Evolutionary conservation across 2,113 vertebrate genomes (phyloP).

Genomic region (Istiophorus platypterus): DNA sequence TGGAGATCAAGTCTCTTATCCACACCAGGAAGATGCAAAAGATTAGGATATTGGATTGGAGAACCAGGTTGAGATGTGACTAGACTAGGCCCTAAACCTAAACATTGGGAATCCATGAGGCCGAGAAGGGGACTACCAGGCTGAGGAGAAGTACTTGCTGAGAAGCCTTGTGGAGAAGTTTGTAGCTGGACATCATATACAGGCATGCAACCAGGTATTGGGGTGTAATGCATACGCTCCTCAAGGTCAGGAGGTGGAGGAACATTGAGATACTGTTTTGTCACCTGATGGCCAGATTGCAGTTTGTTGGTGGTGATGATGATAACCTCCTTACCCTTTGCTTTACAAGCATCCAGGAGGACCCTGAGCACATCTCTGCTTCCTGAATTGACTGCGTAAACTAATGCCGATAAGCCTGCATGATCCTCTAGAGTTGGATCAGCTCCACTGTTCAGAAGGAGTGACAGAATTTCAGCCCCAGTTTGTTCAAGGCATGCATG

Average conservation of each 20-base stretch:
- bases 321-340: conserved; percentile 93
- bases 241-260: conserved; percentile 85
- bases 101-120: conserved; percentile 76
- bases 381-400: conserved; percentile 90
- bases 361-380: conserved; percentile 88
- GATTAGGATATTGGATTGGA: conserved; percentile 71
- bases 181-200: conserved; percentile 84
- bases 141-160: conserved; percentile 64
- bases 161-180: conserved; percentile 63
- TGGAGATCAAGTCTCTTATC: conserved; percentile 81
- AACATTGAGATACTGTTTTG: conserved; percentile 90
- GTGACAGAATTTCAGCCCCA: conserved; percentile 87
- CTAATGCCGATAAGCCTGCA: conserved; percentile 87
- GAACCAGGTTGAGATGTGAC: conserved; percentile 74
- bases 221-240: conserved; percentile 71
- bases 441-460: conserved; percentile 87
- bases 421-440: conserved; percentile 94
- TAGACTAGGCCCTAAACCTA: conserved; percentile 27
- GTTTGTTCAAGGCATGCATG: conserved; percentile 90
- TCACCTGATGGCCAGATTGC: conserved; percentile 85
- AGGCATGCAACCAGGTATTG: conserved; percentile 78
- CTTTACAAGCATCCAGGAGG: conserved; percentile 90
- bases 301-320: conserved; percentile 91
- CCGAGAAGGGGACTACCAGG: conserved; percentile 74
- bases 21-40: conserved; percentile 53